Base-by-base conservation (phyloP, 2,113 vertebrate genomes). In the Cheilinus undulatus region DNA sequence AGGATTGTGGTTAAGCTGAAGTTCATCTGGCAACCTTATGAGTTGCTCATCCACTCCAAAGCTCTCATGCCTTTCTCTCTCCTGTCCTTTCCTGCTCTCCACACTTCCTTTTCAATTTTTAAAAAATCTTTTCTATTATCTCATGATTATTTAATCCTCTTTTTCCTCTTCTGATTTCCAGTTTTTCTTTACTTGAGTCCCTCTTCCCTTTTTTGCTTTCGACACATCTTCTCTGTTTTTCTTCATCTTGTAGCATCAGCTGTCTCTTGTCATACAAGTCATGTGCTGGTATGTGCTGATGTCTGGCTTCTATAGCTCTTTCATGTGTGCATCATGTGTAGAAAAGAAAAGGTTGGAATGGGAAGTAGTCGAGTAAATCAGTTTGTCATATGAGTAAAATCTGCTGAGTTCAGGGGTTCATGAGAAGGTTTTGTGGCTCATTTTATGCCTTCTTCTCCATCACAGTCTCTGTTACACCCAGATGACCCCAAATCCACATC, bases 1-100 rank as follows among this genome's bases (percentile, higher is more conserved):
- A 83, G 84, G 90, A 89, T 87, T 90, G 91, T 22, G 92, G 92
- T 92, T 91, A 89, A 88, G 85, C 84, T 83, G 65, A 62, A 73
- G 73, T 87, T 92, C 93, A 93, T 94, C 92, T 94, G 93, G 92
- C 68, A 63, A 86, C 92, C 88, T 89, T 84, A 90, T 94, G 92
- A 59, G 79, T 68, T 66, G 32, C 65, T 79, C 69, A 72, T 85
- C 82, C 71, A 70, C 77, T 73, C 73, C 58, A 75, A 80, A 78
- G 73, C 86, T 83, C 40, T 42, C 40, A 14, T 19, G 3, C 11
- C 32, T 17, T 45, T 67, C 72, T 46, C 63, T 70, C 50, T 59
- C 36, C 28, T 69, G 50, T 72, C 60, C 73, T 78, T 59, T 71
- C 48, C 24, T 27, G 20, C 66, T 36, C 28, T 81, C 67, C n/a